Percentiles rank a stretch among this genome's conserved stretches.
These are phyloP conservation scores for Chondrilla cf. caribensis DNA, from an alignment of 37 sponge, comb jelly and placozoan genomes.

Conservation along the genomic window DNA sequence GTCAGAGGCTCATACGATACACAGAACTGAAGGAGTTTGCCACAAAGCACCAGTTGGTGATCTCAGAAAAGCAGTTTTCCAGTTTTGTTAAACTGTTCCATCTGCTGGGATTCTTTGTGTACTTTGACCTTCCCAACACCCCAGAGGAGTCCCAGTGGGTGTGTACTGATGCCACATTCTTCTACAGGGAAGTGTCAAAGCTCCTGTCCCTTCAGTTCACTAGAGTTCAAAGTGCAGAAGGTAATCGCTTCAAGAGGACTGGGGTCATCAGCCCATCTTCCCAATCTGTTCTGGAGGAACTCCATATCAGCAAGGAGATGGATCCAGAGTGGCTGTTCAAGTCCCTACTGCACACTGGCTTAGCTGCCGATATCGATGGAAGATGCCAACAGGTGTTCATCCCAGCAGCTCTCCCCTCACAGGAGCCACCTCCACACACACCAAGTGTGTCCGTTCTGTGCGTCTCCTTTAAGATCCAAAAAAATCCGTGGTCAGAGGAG, in stretches of 20 bases:
- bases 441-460: neutral
- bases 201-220: neutral
- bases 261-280: neutral
- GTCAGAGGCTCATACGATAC: neutral
- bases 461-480: neutral
- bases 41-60: neutral
- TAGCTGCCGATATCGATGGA: neutral
- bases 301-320: neutral
- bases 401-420: neutral
- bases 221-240: too few species aligned
- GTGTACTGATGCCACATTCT: neutral
- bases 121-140: neutral
- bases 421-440: neutral
- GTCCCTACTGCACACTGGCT: neutral
- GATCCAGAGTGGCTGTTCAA: neutral
- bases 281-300: neutral
- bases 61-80: neutral
- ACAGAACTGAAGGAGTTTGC: neutral
- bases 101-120: neutral
- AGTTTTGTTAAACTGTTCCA: neutral
- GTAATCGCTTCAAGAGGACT: neutral
- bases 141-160: neutral
- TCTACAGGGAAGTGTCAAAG: constrained; percentile 4
- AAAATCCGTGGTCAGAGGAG: neutral
- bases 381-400: neutral